phyloP scores from a whole-genome alignment of 2,888 invertebrate species.

The Trisateles emortualis region DNA sequence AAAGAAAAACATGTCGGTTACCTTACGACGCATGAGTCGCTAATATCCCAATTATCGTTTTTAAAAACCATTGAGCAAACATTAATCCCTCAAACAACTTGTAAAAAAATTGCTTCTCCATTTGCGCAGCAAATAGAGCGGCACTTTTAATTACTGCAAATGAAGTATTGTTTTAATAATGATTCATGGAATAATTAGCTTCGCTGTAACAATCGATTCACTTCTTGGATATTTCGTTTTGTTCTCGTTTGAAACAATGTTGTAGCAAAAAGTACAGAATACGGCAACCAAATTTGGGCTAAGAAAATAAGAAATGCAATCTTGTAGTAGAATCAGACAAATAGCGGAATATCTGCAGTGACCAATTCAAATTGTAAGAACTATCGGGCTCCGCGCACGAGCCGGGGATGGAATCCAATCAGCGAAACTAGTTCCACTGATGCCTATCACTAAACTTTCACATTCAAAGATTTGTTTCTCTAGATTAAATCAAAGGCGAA shows the following conservation, averaged over 20 bases:
- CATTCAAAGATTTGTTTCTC: conserved; percentile 87
- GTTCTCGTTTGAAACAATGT: conserved; percentile 21
- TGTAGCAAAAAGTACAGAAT: conserved; percentile 40
- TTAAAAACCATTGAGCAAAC: not conserved
- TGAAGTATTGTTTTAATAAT: conserved; percentile 16
- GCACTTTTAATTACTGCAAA: conserved; percentile 26
- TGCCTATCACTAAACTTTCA: conserved; percentile 86
- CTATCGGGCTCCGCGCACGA: conserved; percentile 63
- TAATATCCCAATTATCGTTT: conserved; percentile 5
- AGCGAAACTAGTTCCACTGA: conserved; percentile 83
- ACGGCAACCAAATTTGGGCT: conserved; percentile 58
- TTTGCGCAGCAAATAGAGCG: conserved; percentile 30
- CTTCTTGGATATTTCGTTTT: not conserved
- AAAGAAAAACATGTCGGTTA: too few relatives aligned
- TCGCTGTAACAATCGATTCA: conserved; percentile 18
- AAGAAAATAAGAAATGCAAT: conserved; percentile 81
- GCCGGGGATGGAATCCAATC: conserved; percentile 81
- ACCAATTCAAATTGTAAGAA: conserved; percentile 78
- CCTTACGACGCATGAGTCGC: too few relatives aligned
- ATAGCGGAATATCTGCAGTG: conserved; percentile 77
- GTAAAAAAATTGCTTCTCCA: not conserved
- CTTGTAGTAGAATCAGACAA: conserved; percentile 81
- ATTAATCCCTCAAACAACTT: not conserved
- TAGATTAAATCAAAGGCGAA: conserved; percentile 87
- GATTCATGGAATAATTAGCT: conserved; percentile 21